Percentiles rank a stretch among this genome's conserved stretches.
phyloP scores from a whole-genome alignment of 2,888 invertebrate genomes.

The Meteorus colon region DNA sequence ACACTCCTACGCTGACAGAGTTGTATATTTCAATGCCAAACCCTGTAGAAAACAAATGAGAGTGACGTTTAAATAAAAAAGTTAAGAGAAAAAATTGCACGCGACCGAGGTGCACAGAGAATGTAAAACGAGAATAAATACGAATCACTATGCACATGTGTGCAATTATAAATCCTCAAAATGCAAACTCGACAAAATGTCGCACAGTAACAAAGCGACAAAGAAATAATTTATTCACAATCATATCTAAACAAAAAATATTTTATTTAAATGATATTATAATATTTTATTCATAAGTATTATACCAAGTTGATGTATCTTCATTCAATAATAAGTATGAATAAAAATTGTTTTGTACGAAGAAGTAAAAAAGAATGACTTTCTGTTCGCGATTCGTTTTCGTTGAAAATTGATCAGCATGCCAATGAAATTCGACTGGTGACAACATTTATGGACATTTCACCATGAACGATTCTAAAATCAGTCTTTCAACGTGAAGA shows the following conservation, averaged over 20 bases:
- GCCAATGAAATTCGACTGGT: neutral
- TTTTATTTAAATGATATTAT: neutral
- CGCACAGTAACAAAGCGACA: neutral
- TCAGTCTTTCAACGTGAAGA: slow-evolving; percentile 44
- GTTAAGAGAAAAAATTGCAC: neutral
- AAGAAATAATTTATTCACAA: neutral
- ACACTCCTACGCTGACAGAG: neutral
- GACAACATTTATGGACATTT: slow-evolving; percentile 1
- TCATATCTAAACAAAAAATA: neutral
- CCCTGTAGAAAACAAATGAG: neutral
- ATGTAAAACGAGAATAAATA: neutral
- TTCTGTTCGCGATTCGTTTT: neutral
- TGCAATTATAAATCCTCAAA: neutral
- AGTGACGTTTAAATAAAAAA: slow-evolving; percentile 1
- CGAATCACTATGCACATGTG: neutral
- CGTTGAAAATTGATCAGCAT: slow-evolving; percentile 3
- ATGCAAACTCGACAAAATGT: neutral
- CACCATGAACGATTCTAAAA: slow-evolving; percentile 34
- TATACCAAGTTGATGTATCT: neutral
- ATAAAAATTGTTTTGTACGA: neutral
- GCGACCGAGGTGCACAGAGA: neutral
- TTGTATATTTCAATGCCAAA: slow-evolving; percentile 17
- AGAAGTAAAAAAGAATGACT: neutral
- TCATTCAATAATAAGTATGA: neutral
- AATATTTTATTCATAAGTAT: slow-evolving; percentile 7